These are phyloP conservation scores for Characodon lateralis DNA, from an alignment of 2,797 vertebrate genomes.

Conservation along the genomic window DNA sequence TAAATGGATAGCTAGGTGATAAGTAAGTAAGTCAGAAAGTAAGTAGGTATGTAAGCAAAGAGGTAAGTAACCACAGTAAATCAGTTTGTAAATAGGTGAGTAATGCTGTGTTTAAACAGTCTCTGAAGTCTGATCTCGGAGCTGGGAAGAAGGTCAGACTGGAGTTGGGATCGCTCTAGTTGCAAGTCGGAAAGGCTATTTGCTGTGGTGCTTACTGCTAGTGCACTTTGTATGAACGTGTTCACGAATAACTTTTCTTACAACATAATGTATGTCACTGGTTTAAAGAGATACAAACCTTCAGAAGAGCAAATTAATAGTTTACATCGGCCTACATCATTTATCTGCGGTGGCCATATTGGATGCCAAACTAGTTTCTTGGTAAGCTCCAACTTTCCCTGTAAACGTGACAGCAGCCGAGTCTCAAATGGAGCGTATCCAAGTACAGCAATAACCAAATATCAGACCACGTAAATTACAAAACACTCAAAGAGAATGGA, in stretches of 20 bases:
- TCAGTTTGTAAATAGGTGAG: background rate
- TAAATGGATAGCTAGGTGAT: too few species aligned
- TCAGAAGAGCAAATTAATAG: background rate
- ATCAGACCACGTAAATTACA: constrained; percentile 10
- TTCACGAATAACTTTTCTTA: too few species aligned
- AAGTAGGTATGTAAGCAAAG: background rate
- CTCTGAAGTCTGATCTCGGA: background rate
- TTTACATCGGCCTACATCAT: background rate
- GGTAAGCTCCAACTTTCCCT: background rate
- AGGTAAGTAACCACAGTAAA: background rate
- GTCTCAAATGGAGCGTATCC: background rate
- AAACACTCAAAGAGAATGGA: background rate
- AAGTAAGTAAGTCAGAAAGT: background rate
- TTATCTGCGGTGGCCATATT: background rate
- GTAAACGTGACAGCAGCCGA: background rate
- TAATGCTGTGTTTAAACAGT: background rate
- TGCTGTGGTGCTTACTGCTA: too few species aligned
- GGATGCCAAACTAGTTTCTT: background rate
- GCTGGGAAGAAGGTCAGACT: background rate
- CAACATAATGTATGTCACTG: too few species aligned
- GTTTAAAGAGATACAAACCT: background rate
- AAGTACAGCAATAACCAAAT: background rate
- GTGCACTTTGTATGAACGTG: too few species aligned
- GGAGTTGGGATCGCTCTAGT: too few species aligned
- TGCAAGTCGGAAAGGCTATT: too few species aligned